Evolutionary conservation across 35 echinoderm and acorn worm genomes (phyloP), one percentile per base, ranked within the genome.

Genomic region (Acanthaster planci): DNA sequence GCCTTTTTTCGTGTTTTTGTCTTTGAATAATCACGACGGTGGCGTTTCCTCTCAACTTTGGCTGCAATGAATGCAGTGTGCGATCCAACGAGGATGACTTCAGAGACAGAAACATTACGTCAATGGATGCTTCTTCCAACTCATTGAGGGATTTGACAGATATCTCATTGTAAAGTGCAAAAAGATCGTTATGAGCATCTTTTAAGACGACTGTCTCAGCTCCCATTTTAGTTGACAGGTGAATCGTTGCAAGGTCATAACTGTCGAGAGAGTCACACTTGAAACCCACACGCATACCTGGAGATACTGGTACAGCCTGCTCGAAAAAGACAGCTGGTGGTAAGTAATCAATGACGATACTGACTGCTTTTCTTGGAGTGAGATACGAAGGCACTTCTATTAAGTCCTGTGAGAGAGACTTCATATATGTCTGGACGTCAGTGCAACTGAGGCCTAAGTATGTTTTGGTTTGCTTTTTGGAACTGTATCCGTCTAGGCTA

Each of bases 1-100:
- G 23, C 26, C 38, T 19, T 81, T 40, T n/a, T 10, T 52, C 18
- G 0, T 9, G 10, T 22, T 10, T 52, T 22, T 51, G 78, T 26
- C 78, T 30, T 81, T 52, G 38, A 17, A 81, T 44, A 18, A 52
- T 51, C 51, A 81, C 44, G 23, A 81, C 78, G 18, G 78, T 51
- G 44, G 26, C 40, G 26, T 31, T 26, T 51, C 39, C 27, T 52
- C 21, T 42, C 6, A 52, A 12, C 78, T 81, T 81, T 31, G 78
- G 38, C 42, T 22, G 29, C 40, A 81, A 52, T 5, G 29, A 32
- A 8, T 44, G 19, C 17, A 81, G 26, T 9, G 40, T 30, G 40
- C 51, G 40, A 15, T 52, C 40, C 44, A 81, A 51, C 1, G 15
- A 50, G 51, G 78, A 51, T 21, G 38, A 42, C 7, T 10, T 51